phyloP scores from a whole-genome alignment of 2,113 vertebrate species.

The Corythornis madagascariensis region DNA sequence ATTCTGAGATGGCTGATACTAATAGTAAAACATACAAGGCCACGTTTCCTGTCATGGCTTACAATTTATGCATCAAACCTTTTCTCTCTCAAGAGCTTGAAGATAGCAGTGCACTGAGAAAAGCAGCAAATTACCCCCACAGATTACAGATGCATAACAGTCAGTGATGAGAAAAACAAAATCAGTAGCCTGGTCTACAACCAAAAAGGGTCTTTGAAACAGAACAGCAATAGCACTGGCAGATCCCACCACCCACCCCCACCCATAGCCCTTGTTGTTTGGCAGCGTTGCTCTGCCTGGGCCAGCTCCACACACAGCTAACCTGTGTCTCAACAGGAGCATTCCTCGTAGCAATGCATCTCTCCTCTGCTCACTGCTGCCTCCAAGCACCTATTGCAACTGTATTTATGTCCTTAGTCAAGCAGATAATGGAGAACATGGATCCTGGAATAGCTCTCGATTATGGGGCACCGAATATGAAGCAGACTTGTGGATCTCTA shows the following conservation, averaged over 20 bases:
- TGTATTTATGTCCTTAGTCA: neutral
- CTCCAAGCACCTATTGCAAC: neutral
- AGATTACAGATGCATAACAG: neutral
- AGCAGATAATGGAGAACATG: neutral
- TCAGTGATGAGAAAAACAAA: neutral
- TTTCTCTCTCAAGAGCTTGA: neutral
- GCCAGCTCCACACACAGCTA: neutral
- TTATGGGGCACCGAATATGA: neutral
- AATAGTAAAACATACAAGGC: neutral
- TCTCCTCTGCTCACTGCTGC: neutral
- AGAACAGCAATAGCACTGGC: accelerated
- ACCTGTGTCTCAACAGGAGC: neutral
- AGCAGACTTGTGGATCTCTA: neutral
- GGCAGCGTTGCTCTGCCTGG: neutral
- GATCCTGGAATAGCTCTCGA: neutral
- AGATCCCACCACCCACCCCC: neutral
- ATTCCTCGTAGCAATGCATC: neutral
- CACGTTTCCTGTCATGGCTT: neutral
- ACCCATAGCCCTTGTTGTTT: neutral
- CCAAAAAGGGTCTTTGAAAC: neutral
- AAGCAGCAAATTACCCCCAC: neutral
- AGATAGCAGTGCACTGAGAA: neutral
- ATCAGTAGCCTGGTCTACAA: neutral
- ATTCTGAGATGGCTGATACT: neutral
- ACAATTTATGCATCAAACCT: constrained; percentile 29